Evolutionary conservation across 2,888 invertebrate genomes (phyloP), one percentile per base, ranked within the genome.

Genomic region (Charanyca ferruginea): DNA sequence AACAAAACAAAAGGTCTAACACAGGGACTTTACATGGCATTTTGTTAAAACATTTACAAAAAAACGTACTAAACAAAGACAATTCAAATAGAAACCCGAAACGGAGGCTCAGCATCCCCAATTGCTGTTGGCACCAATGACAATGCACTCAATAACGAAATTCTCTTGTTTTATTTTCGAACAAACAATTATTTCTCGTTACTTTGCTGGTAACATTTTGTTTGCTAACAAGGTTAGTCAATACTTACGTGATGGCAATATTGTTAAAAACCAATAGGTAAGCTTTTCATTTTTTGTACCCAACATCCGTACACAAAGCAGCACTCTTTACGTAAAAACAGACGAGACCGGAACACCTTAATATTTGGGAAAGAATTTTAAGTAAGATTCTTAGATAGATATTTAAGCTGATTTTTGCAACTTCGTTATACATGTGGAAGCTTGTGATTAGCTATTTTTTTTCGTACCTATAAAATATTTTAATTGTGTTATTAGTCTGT

Each of bases 71-170:
- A 16, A 28, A 57, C 45, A 63, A 13, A 48, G 55, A 52, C 47
- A 63, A 49, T 20, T 63, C 55, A 61, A 80, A 63, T 45, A 67
- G 79, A 67, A 67, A 67, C 54, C 38, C 23, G 48, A 70, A 77
- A 53, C 52, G 63, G 53, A 54, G 20, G 49, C 25, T 57, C 49
- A 66, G 57, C 55, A 25, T 25, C 49, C 45, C 28, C 55, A 70
- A 77, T 77, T 77, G 57, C 57, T 62, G 42, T 70, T 80, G 71
- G 72, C 72, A 76, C 18, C 65, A 57, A 65, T 76, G 80, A 65
- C 77, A 66, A 60, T 69, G 80, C 77, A 80, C 66, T 70, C 60
- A 70, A 47, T 58, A 52, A 49, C 65, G 44, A 66, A 60, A 63
- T 70, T 53, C 69, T 51, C 35, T 25, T 18, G 52, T 41, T 23